Base-by-base conservation (phyloP, 2,113 vertebrate species). In the Periophthalmus modestus region DNA sequence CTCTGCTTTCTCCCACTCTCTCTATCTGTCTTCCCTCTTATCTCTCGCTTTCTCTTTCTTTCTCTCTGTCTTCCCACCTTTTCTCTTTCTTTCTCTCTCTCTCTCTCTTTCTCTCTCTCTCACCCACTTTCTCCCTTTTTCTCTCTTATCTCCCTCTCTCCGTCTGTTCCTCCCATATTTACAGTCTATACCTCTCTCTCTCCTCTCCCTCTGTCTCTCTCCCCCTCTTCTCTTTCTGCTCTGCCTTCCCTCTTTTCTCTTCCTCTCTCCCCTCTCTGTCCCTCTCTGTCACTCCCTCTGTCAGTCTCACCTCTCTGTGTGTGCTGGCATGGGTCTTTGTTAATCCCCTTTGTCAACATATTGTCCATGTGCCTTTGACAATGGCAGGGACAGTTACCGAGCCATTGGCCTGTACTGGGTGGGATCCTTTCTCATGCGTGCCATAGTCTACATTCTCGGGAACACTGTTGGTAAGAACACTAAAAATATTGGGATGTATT, bases 331-430 rank as follows among this genome's bases (percentile, higher is more conserved):
- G 10, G 13, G 6, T 75, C 11, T 54, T 55, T 62, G 23, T 11
- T 18, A 69, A n/a, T 12, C 12, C 59, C 71, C 10, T 54, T 55
- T 68, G 46, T 12, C 58, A 39, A 21, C 59, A 21, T 72, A 16
- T 59, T 71, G 33, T 74, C 61, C 36, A 65, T 80, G 12, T 75
- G 66, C 46, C 67, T 69, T 70, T 84, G 14, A 80, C 70, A 75
- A 62, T 77, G 67, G 47, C 50, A 23, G 97, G 89, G 95, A 97
- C 84, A 96, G 89, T 89, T 98, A 97, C 70, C 91, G 96, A 87
- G 93, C 90, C 14, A 95, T 97, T 80, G 97, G 97, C 71, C 92
- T 98, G 13, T 98, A 97, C 80, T 98, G 97, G 97, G 90, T 96
- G 5, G 97, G 97, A 72, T 98, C 97, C 66, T 95, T 97, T 86